Evolutionary conservation across 2,797 vertebrate species (phyloP), one percentile per base, ranked within the genome.

Genomic region (Orientallactaga sibirica): DNA sequence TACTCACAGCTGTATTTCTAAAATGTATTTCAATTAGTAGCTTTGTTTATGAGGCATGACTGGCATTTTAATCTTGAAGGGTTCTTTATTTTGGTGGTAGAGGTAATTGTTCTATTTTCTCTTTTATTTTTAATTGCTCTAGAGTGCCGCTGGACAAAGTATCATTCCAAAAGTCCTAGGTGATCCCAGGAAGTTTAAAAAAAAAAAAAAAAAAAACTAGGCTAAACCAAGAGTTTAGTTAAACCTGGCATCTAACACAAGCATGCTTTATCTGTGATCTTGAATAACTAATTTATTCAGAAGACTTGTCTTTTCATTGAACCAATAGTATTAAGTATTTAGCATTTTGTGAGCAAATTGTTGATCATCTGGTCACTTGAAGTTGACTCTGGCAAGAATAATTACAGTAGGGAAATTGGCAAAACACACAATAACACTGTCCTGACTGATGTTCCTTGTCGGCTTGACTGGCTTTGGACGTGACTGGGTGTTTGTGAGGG

Each of bases 11-110:
- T 66, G 29, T 20, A 62, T 84, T 83, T 92, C 52, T 71, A 52
- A 84, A 70, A 80, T 95, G 79, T 15, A 58, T 25, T 79, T 93
- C 64, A 95, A 87, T 62, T 84, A 95, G 62, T 41, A 80, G 68
- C 55, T 91, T 89, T 92, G 77, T 84, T 94, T 90, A 84, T 8
- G 67, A 76, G 33, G 33, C 37, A 71, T 76, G 74, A 93, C 93
- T 76, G 68, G 25, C 25, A 79, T 67, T 86, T 89, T 86, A 89
- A 87, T 86, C 71, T 90, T 87, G 52, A 74, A 62, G 1, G 74
- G 1, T 43, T 86, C 52, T 9, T 61, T 29, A 10, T 29, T 33
- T 71, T 70, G 62, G 27, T 70, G 67, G 67, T 22, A 16, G 15
- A 18, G 14, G 12, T 70, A 15, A 22, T 5, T n/a, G 67, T 18